Conservation (phyloP, 2,113 vertebrate species). For the Pterophyllum scalare region DNA sequence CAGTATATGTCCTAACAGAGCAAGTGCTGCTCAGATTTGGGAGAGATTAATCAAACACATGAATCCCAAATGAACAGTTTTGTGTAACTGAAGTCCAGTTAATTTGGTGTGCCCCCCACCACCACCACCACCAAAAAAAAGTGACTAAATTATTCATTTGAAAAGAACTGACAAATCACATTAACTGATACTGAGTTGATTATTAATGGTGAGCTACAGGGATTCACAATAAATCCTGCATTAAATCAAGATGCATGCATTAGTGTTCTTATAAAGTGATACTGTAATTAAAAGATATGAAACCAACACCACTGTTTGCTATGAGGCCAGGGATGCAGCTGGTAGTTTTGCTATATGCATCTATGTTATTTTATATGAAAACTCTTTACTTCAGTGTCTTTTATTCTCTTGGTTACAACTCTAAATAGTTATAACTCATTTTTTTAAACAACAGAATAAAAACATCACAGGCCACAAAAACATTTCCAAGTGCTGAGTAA, state of each 20-base stretch:
- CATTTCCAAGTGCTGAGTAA: constrained; percentile 83
- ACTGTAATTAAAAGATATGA: not conserved
- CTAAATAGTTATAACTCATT: constrained; percentile 79
- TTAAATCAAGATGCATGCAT: constrained; percentile 16
- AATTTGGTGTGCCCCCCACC: not conserved
- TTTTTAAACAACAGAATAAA: constrained; percentile 74
- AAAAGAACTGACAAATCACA: not conserved
- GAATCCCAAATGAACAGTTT: not conserved
- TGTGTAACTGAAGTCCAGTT: not conserved
- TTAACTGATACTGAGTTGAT: not conserved
- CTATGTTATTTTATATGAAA: constrained; percentile 1
- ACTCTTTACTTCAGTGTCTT: constrained; percentile 64
- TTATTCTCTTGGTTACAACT: constrained; percentile 82
- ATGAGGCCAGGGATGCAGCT: not conserved
- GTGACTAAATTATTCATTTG: not conserved
- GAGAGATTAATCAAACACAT: not conserved
- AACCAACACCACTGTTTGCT: constrained; percentile 6
- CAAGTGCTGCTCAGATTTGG: not conserved
- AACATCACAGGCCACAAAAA: constrained; percentile 79
- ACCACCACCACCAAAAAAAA: not conserved
- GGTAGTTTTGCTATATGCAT: constrained; percentile 1
- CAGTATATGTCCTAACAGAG: not conserved
- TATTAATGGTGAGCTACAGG: not conserved
- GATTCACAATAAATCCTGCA: constrained; percentile 2
- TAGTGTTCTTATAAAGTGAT: constrained; percentile 7